These are phyloP conservation scores for Rhinolophus sinicus DNA, from an alignment of 2,113 vertebrate genomes.

Conservation along the genomic window DNA sequence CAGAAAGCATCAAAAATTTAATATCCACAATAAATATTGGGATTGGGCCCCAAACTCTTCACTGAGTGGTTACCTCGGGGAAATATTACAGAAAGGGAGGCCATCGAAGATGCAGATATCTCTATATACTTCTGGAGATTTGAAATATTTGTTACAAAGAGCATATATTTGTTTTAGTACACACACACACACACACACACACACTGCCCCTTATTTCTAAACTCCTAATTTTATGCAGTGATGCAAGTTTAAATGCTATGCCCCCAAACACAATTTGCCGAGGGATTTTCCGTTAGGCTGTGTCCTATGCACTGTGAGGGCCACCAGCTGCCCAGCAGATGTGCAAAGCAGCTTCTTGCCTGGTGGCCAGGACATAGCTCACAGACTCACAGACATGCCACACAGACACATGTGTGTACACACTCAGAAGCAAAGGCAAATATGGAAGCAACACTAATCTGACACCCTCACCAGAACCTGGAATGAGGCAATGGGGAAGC, in stretches of 20 bases:
- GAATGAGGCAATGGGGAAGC: background rate
- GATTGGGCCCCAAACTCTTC: background rate
- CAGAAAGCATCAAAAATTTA: background rate
- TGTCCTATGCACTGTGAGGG: background rate
- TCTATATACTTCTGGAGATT: background rate
- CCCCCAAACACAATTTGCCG: background rate
- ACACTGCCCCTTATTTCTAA: background rate
- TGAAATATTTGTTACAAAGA: constrained; percentile 33
- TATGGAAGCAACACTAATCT: background rate
- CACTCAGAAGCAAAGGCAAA: background rate
- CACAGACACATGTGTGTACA: background rate
- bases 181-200: background rate
- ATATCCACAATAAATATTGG: background rate
- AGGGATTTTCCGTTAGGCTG: background rate
- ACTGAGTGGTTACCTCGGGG: background rate
- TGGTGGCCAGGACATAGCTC: background rate
- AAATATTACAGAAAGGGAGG: background rate
- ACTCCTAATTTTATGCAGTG: background rate
- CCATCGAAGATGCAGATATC: background rate
- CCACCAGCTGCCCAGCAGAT: background rate
- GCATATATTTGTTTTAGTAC: background rate
- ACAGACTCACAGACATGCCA: background rate
- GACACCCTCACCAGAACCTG: background rate
- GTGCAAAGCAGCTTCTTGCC: background rate
- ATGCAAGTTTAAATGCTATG: background rate